These are phyloP conservation scores for Allophyes oxyacanthae DNA, from an alignment of 2,888 invertebrate genomes.

Conservation along the genomic window DNA sequence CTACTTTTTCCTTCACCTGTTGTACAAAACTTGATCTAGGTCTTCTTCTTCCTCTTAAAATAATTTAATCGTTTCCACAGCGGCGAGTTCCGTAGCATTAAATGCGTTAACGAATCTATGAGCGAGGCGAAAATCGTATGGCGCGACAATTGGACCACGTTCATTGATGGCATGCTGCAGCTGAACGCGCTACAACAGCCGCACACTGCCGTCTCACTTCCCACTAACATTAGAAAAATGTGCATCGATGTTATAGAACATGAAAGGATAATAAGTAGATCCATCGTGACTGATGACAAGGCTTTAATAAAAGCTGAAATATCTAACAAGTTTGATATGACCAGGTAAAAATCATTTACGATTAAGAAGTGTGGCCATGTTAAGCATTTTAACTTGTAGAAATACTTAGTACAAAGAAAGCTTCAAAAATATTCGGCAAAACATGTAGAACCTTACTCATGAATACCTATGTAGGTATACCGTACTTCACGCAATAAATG, in stretches of 20 bases:
- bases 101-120: conserved; percentile 45
- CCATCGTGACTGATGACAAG: conserved; percentile 11
- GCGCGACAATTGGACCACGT: conserved; percentile 94
- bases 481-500: no score
- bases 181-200: conserved; percentile 90
- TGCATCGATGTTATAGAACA: conserved; percentile 55
- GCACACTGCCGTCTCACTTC: conserved; percentile 89
- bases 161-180: conserved; percentile 95
- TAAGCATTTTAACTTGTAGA: no score
- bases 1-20: no score
- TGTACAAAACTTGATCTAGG: no score
- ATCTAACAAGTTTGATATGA: conserved; percentile 36
- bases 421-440: no score
- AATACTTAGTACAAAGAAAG: no score
- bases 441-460: no score
- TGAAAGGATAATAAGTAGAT: conserved; percentile 1
- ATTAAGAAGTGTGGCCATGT: no score
- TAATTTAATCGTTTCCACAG: conserved; percentile 47
- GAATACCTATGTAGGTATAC: no score
- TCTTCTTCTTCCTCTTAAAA: no score
- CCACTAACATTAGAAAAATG: conserved; percentile 77
- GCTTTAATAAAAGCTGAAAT: conserved; percentile 42
- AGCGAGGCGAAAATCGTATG: conserved; percentile 83
- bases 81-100: conserved; percentile 64
- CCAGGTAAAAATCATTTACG: conserved; percentile 44